phyloP scores from a whole-genome alignment of 1,140 invertebrate species.

The Drosophila athabasca region DNA sequence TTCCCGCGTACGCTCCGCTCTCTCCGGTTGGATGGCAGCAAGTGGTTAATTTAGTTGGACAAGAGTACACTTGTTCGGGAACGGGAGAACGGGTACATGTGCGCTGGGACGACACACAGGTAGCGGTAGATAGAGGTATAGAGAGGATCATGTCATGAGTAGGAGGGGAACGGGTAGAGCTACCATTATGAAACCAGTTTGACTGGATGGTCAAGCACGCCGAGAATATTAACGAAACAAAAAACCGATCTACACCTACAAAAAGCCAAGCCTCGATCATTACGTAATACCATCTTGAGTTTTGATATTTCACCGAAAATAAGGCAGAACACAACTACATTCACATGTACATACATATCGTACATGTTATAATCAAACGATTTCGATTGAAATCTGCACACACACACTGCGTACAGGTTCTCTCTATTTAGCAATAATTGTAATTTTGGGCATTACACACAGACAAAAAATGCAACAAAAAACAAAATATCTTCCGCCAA shows the following conservation, averaged over 20 bases:
- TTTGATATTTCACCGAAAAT: too few relatives aligned
- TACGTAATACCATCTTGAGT: conserved; percentile 25
- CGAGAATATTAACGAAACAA: conserved; percentile 39
- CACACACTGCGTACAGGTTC: too few relatives aligned
- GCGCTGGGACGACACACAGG: conserved; percentile 15
- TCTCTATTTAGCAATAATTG: too few relatives aligned
- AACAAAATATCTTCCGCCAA: too few relatives aligned
- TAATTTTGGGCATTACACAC: too few relatives aligned
- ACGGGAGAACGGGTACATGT: conserved; percentile 19
- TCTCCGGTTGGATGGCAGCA: background rate
- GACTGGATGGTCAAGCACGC: conserved; percentile 49
- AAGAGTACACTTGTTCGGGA: background rate
- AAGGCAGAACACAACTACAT: too few relatives aligned
- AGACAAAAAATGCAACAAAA: too few relatives aligned
- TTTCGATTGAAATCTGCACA: too few relatives aligned
- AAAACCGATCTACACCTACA: conserved; percentile 7
- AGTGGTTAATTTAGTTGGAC: conserved; percentile 14
- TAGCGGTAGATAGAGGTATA: conserved; percentile 35
- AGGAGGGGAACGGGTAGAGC: background rate
- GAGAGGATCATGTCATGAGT: background rate
- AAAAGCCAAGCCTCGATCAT: background rate
- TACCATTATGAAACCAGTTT: conserved; percentile 35
- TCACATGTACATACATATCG: too few relatives aligned
- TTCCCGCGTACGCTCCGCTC: conserved; percentile 5
- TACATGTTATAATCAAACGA: too few relatives aligned